Evolutionary conservation across 2,113 vertebrate genomes (phyloP).

Genomic region (Ia io): DNA sequence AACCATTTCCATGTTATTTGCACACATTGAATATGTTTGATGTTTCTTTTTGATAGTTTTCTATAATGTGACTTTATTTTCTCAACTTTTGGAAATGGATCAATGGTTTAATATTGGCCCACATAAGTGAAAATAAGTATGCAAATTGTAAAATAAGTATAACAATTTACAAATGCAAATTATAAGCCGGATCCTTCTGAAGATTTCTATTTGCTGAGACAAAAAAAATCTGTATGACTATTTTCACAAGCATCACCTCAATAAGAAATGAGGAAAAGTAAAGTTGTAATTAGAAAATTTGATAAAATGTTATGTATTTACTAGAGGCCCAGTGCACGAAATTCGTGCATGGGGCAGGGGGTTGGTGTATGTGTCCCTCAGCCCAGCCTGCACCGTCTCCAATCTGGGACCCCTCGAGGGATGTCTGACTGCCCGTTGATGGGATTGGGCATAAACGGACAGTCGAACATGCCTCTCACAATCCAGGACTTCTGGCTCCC

Average conservation of each 20-base stretch:
- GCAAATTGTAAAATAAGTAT: background rate
- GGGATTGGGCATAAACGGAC: too few relatives aligned
- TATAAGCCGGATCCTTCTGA: background rate
- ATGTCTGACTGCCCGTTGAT: too few relatives aligned
- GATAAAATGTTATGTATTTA: background rate
- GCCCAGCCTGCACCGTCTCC: too few relatives aligned
- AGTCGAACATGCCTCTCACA: too few relatives aligned
- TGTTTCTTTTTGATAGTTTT: background rate
- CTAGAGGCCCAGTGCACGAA: background rate
- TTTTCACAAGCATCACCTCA: background rate
- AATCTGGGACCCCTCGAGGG: too few relatives aligned
- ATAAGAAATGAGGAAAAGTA: background rate
- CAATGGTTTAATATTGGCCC: background rate
- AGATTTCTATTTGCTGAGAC: background rate
- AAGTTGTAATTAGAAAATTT: background rate
- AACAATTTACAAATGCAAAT: constrained; percentile 14
- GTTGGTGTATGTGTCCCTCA: too few relatives aligned
- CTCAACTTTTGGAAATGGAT: background rate
- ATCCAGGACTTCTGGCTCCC: too few relatives aligned
- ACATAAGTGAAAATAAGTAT: background rate
- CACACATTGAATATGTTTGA: background rate
- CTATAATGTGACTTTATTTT: background rate
- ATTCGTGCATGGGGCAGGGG: too few relatives aligned
- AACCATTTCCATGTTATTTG: background rate
- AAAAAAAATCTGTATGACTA: background rate